phyloP scores from a whole-genome alignment of 1,140 invertebrate genomes.

The Drosophila kepulauana region DNA sequence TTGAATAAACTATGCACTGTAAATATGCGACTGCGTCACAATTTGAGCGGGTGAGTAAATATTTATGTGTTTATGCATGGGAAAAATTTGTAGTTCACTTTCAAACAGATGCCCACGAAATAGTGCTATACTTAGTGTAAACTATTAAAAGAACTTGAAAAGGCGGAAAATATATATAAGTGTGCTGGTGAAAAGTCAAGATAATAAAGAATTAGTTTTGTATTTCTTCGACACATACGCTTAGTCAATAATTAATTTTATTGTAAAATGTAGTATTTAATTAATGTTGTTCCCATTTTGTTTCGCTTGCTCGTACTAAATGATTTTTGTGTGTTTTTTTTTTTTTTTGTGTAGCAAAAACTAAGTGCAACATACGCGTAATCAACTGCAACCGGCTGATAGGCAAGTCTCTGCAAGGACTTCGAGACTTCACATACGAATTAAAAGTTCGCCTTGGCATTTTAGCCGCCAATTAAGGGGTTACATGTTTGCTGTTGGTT shows the following conservation, averaged over 20 bases:
- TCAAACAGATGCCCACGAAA: too few species aligned
- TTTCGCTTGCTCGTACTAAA: neutral
- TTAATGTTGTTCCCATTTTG: neutral
- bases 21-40: neutral
- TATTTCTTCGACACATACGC: neutral
- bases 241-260: neutral
- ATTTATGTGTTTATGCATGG: neutral
- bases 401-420: neutral
- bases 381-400: constrained; percentile 1
- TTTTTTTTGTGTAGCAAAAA: neutral
- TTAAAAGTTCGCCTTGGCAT: constrained; percentile 24
- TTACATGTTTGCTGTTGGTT: constrained; percentile 37
- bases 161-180: too few species aligned
- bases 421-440: constrained; percentile 10
- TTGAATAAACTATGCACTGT: neutral
- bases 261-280: neutral
- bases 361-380: neutral
- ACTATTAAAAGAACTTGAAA: too few species aligned
- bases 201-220: neutral
- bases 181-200: neutral
- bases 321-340: neutral
- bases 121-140: too few species aligned
- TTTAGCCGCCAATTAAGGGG: constrained; percentile 41
- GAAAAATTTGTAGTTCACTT: too few species aligned
- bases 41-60: neutral